A percentile compares a stretch with the other conserved stretches of the same genome.
Evolutionary conservation across 2,113 vertebrate species (phyloP).

Genomic region (Serinus canaria): DNA sequence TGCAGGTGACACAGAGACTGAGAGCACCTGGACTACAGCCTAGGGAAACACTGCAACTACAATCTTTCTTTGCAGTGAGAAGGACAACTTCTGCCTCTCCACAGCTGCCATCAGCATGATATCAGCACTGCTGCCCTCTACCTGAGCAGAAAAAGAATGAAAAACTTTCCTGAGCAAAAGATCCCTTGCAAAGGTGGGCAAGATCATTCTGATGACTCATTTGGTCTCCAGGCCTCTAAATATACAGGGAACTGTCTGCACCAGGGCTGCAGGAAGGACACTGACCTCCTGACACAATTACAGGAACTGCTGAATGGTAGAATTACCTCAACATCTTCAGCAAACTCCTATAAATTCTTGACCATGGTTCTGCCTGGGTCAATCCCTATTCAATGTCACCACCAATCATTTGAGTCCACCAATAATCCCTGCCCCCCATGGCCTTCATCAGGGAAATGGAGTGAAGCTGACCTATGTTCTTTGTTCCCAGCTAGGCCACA

Average conservation of each 20-base stretch:
- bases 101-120: background rate
- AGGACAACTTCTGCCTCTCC: background rate
- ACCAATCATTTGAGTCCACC: background rate
- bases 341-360: background rate
- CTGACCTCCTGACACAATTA: background rate
- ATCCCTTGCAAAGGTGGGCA: background rate
- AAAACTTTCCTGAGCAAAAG: background rate
- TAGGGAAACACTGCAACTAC: background rate
- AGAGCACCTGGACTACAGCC: background rate
- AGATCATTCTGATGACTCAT: background rate
- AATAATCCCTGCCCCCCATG: background rate
- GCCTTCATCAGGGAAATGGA: background rate
- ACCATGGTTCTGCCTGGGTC: background rate
- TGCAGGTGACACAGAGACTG: no score
- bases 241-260: background rate
- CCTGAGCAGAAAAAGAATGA: background rate
- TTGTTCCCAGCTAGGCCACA: background rate
- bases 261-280: background rate
- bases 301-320: background rate
- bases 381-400: background rate
- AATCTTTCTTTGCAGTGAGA: background rate
- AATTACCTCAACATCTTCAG: background rate
- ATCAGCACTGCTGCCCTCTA: background rate
- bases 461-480: fast-evolving
- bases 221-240: background rate